Evolutionary conservation across 1,140 invertebrate species (phyloP).

Genomic region (Acyrthosiphon pisum): DNA sequence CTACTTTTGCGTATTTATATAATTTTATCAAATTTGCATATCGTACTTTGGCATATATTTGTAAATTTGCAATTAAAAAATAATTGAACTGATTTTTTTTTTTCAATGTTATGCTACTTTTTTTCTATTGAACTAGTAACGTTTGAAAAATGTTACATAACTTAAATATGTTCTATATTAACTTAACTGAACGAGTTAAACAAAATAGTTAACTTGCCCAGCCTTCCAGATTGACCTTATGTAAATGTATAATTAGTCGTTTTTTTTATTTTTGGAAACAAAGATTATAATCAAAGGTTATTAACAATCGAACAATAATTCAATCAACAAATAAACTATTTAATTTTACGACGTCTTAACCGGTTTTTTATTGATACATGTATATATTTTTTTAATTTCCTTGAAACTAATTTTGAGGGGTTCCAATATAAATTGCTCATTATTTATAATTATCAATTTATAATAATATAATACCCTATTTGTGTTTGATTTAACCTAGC

Average conservation of each 20-base stretch:
- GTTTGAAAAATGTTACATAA: background rate
- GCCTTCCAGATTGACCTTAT: background rate
- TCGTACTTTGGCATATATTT: background rate
- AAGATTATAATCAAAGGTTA: background rate
- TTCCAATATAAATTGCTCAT: background rate
- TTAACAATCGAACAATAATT: background rate
- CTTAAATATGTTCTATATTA: background rate
- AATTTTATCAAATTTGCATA: background rate
- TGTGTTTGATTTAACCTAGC: background rate
- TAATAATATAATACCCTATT: background rate
- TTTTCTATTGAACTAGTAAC: background rate
- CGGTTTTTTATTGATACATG: no score
- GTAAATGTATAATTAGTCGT: background rate
- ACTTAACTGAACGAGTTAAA: background rate
- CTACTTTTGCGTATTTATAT: background rate
- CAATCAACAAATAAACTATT: background rate
- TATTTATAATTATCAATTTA: background rate
- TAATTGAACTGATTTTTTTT: background rate
- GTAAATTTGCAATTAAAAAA: background rate
- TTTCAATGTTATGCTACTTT: background rate
- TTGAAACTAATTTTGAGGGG: background rate
- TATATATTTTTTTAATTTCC: background rate
- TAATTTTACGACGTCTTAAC: background rate
- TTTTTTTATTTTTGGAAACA: background rate
- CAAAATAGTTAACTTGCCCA: background rate